Base-by-base conservation (phyloP, 2,113 vertebrate species). In the Macroglossus sobrinus region DNA sequence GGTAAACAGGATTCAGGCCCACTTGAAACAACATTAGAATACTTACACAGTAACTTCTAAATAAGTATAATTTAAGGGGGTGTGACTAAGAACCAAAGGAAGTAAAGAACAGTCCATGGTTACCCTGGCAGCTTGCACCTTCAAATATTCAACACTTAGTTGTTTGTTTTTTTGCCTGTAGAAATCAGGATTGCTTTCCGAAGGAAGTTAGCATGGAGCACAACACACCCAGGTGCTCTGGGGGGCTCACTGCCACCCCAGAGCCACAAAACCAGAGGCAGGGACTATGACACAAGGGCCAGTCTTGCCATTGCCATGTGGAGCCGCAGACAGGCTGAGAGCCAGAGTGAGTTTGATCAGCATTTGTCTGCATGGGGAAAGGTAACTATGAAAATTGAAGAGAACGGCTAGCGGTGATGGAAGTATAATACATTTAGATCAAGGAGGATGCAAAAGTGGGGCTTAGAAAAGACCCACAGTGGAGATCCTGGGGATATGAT, bases 371-470 rank as follows among this genome's bases (percentile, higher is more conserved):
- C 12, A 0, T 50, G 84, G 85, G 84, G 95, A 98, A 93, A 85
- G 91, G 85, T 19, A 64, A 88, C 72, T 38, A 96, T 95, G 92
- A 89, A 95, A 94, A 92, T 88, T 95, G 91, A 95, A 47, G 94
- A 97, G 95, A 97, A 89, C 72, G 96, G 84, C 69, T 93, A 89
- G 93, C 87, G 82, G 88, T 82, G 92, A 80, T 93, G 85, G 96
- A 92, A 98, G 91, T 91, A 40, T 45, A 64, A 74, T 53, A 84
- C 96, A 63, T 94, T 92, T 43, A 2, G 78, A 87, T 59, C 64
- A 53, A 93, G 61, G 84, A 97, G 75, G 40, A 68, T 78, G 88
- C 71, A 95, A 89, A 96, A 89, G 82, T 66, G 71, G 94, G 71
- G 64, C 45, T 98, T 63, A 26, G 61, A 97, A 95, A 96, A 97